A percentile compares a stretch with the other conserved stretches of the same genome.
phyloP scores from a whole-genome alignment of 2,888 invertebrate genomes.

The Melinopterus prodromus region DNA sequence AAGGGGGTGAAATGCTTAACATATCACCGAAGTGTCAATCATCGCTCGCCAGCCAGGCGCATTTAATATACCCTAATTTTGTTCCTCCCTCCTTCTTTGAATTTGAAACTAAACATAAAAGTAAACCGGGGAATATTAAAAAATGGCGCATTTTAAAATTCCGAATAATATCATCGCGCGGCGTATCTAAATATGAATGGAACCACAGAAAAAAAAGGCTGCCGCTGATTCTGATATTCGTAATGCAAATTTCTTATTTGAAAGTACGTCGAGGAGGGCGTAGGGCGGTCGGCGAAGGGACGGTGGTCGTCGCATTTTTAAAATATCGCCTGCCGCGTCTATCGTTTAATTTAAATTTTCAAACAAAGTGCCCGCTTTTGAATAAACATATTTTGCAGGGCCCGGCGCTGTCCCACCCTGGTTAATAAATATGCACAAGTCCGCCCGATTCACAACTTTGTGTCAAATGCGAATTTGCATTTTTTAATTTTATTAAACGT shows the following conservation, averaged over 20 bases:
- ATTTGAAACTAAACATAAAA: slow-evolving; percentile 11
- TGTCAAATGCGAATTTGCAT: slow-evolving; percentile 58
- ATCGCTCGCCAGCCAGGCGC: not conserved
- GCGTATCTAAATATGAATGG: slow-evolving; percentile 20
- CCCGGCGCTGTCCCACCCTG: slow-evolving; percentile 48
- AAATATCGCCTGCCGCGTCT: slow-evolving; percentile 42
- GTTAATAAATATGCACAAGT: slow-evolving; percentile 58
- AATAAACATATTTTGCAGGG: slow-evolving; percentile 57
- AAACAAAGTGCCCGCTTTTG: slow-evolving; percentile 55
- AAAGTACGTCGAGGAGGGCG: slow-evolving; percentile 27
- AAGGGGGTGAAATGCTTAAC: not conserved
- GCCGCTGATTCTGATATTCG: slow-evolving; percentile 22
- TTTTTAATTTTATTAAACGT: slow-evolving; percentile 53
- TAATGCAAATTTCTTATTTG: slow-evolving; percentile 37
- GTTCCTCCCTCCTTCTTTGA: not conserved
- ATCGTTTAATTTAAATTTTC: slow-evolving; percentile 56
- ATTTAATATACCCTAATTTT: not conserved
- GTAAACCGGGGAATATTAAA: slow-evolving; percentile 19
- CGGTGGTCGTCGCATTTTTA: slow-evolving; percentile 35
- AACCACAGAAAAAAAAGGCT: slow-evolving; percentile 15
- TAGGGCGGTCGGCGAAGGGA: slow-evolving; percentile 8
- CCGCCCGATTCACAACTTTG: slow-evolving; percentile 56
- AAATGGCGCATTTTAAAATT: slow-evolving; percentile 11
- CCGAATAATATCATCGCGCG: slow-evolving; percentile 8
- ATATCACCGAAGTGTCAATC: not conserved